These are phyloP conservation scores for Thrips palmi DNA, from an alignment of 1,140 invertebrate species.

Conservation along the genomic window DNA sequence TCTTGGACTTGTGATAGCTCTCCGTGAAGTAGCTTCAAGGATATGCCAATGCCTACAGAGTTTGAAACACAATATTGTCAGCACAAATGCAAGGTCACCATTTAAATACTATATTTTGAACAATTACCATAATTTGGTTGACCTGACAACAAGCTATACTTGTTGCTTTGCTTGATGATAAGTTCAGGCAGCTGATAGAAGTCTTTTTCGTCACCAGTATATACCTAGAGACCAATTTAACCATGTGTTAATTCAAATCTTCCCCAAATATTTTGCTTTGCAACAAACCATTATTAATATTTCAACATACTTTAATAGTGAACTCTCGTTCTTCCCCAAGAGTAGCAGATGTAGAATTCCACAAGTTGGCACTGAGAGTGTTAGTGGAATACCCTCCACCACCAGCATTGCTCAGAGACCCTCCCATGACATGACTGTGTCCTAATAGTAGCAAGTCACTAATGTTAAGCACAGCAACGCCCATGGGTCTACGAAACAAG, in stretches of 20 bases:
- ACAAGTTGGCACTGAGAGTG: no score
- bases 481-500: slow-evolving; percentile 55
- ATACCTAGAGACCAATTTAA: slow-evolving; percentile 34
- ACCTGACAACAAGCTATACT: slow-evolving; percentile 59
- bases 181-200: slow-evolving; percentile 77
- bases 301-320: slow-evolving; percentile 35
- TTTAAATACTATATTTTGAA: slow-evolving; percentile 2
- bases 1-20: slow-evolving; percentile 50
- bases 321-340: slow-evolving; percentile 55
- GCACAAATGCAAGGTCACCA: slow-evolving; percentile 19
- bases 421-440: background rate
- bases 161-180: slow-evolving; percentile 64
- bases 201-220: slow-evolving; percentile 77
- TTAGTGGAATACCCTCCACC: no score
- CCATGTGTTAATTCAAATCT: slow-evolving; percentile 2
- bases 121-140: slow-evolving; percentile 46
- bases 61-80: slow-evolving; percentile 3
- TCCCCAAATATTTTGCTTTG: slow-evolving; percentile 1
- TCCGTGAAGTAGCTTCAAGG: slow-evolving; percentile 52
- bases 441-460: slow-evolving; percentile 19
- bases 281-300: slow-evolving; percentile 1
- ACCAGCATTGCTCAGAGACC: background rate
- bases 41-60: slow-evolving; percentile 40
- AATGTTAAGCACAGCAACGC: slow-evolving; percentile 52
- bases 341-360: no score